Evolutionary conservation across 2,113 vertebrate genomes (phyloP).

Genomic region (Pollachius pollachius): DNA sequence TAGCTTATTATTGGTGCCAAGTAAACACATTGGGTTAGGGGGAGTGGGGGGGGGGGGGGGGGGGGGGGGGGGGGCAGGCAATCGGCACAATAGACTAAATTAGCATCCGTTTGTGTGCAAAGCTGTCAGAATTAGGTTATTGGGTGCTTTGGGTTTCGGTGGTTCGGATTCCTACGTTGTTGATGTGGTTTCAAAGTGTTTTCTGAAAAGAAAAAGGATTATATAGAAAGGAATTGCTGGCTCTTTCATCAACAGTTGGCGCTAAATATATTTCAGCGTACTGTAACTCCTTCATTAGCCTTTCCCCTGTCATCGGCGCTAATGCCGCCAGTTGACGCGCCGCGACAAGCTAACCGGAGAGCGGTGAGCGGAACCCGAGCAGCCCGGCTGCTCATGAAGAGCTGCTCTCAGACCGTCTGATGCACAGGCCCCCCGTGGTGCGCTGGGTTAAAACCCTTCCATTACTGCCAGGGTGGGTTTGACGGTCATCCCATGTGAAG

Average conservation of each 20-base stretch:
- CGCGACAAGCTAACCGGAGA: too few species aligned
- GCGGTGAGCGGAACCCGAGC: too few species aligned
- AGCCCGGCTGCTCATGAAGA: too few species aligned
- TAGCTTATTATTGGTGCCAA: constrained; percentile 48
- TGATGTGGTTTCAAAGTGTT: too few species aligned
- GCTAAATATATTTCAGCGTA: too few species aligned
- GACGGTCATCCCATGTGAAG: constrained; percentile 75
- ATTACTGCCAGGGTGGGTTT: constrained; percentile 53
- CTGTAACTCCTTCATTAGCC: too few species aligned
- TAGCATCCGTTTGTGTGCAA: constrained; percentile 52
- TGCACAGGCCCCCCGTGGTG: constrained; percentile 43
- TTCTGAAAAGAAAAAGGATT: too few species aligned
- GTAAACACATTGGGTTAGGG: constrained; percentile 12
- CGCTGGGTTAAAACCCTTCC: constrained; percentile 64
- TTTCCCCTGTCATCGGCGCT: too few species aligned
- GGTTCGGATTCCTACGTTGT: too few species aligned
- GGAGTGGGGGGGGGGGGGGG: constrained; percentile 44
- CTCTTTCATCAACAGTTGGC: too few species aligned
- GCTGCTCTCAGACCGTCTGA: constrained; percentile 19
- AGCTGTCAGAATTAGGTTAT: constrained; percentile 29
- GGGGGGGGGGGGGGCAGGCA: constrained; percentile 45
- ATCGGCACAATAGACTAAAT: constrained; percentile 48
- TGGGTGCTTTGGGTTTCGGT: constrained; percentile 9
- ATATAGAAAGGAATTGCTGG: too few species aligned
- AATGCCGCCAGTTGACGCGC: too few species aligned